Evolutionary conservation across 2,113 vertebrate genomes (phyloP).

Genomic region (Anolis sagrei): DNA sequence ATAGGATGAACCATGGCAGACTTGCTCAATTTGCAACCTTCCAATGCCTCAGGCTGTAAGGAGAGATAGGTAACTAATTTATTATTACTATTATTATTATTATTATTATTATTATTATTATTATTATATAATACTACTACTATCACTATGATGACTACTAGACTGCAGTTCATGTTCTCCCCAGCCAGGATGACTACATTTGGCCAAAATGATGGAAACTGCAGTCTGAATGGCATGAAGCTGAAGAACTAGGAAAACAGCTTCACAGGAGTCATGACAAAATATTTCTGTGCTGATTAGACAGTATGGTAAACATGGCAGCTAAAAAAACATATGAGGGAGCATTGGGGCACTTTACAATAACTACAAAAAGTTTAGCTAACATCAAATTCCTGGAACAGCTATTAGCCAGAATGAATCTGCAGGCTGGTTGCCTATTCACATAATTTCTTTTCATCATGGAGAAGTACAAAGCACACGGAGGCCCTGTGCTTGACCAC

Average conservation of each 20-base stretch:
- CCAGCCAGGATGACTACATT: neutral
- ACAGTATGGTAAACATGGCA: neutral
- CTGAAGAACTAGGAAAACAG: neutral
- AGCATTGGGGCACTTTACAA: neutral
- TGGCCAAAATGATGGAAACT: too few relatives aligned
- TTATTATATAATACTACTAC: too few relatives aligned
- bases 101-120: too few relatives aligned
- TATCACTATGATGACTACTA: neutral
- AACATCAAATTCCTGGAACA: neutral
- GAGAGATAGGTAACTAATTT: too few relatives aligned
- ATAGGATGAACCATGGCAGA: neutral
- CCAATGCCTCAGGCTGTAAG: neutral
- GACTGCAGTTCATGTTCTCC: neutral
- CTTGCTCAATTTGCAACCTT: neutral
- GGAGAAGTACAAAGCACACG: neutral
- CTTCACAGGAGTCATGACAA: neutral
- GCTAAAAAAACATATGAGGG: neutral
- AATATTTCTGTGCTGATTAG: neutral
- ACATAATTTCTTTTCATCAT: neutral
- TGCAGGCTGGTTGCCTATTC: neutral
- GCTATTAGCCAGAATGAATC: neutral
- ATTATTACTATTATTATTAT: too few relatives aligned
- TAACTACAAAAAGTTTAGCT: neutral
- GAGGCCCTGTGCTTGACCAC: neutral
- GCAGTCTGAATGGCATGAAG: neutral